A percentile compares a stretch with the other conserved stretches of the same genome.
Evolutionary conservation across 2,797 vertebrate species (phyloP).

Genomic region (Lagorchestes hirsutus): DNA sequence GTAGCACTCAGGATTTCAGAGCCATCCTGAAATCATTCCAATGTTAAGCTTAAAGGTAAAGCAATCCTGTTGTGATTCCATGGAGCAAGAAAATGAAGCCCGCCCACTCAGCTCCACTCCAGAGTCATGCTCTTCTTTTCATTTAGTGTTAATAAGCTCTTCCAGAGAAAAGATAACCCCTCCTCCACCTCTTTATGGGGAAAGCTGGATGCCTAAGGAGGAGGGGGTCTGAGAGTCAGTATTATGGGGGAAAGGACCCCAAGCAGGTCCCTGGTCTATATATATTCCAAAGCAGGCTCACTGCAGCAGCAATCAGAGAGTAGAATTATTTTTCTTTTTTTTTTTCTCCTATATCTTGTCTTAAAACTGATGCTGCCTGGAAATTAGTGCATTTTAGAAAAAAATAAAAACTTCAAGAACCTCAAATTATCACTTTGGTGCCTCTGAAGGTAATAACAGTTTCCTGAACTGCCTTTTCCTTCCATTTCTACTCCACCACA

Average conservation of each 20-base stretch:
- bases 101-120: neutral
- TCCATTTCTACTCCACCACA: neutral
- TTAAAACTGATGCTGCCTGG: neutral
- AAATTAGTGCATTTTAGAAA: neutral
- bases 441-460: neutral
- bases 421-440: neutral
- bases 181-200: neutral
- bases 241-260: neutral
- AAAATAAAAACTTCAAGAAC: neutral
- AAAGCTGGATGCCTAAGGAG: neutral
- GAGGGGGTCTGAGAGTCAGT: neutral
- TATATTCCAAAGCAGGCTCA: neutral
- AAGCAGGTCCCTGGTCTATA: neutral
- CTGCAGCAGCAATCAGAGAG: neutral
- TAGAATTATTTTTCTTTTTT: neutral
- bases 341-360: neutral
- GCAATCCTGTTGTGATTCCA: neutral
- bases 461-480: neutral
- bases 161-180: neutral
- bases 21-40: neutral
- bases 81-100: neutral
- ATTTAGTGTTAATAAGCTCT: neutral
- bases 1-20: neutral
- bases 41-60: neutral
- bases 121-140: neutral